Evolutionary conservation across 1,140 invertebrate genomes (phyloP).

Genomic region (Lepidotrigona ventralis): DNA sequence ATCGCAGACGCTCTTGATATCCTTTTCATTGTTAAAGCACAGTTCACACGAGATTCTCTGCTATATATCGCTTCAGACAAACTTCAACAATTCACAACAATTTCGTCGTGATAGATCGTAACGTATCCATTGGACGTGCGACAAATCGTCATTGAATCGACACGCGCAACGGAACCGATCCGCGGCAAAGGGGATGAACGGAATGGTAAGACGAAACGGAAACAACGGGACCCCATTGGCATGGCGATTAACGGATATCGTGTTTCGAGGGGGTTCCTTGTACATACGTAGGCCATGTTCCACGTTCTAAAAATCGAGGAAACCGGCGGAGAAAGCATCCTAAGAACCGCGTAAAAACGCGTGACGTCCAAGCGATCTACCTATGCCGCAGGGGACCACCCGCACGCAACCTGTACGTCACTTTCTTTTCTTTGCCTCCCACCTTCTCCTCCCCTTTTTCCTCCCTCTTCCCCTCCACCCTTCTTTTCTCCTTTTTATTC

Average conservation of each 20-base stretch:
- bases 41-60: not conserved
- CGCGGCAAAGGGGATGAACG: too few relatives aligned
- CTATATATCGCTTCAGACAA: not conserved
- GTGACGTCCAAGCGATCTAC: constrained; percentile 67
- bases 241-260: constrained; percentile 29
- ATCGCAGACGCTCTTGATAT: too few relatives aligned
- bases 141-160: not conserved
- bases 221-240: constrained; percentile 20
- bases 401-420: constrained; percentile 70
- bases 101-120: not conserved
- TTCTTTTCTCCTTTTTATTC: constrained; percentile 50
- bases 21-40: too few relatives aligned
- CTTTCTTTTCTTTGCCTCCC: constrained; percentile 62
- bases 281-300: too few relatives aligned
- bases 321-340: constrained; percentile 56
- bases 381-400: constrained; percentile 75
- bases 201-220: not conserved
- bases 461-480: constrained; percentile 44
- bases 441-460: constrained; percentile 51
- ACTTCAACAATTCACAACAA: not conserved
- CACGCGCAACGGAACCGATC: not conserved
- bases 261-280: not conserved
- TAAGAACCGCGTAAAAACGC: constrained; percentile 66
- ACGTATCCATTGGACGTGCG: not conserved
- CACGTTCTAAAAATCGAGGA: constrained; percentile 27